phyloP scores from a whole-genome alignment of 2,888 invertebrate species.

The Cephus nigrinus region DNA sequence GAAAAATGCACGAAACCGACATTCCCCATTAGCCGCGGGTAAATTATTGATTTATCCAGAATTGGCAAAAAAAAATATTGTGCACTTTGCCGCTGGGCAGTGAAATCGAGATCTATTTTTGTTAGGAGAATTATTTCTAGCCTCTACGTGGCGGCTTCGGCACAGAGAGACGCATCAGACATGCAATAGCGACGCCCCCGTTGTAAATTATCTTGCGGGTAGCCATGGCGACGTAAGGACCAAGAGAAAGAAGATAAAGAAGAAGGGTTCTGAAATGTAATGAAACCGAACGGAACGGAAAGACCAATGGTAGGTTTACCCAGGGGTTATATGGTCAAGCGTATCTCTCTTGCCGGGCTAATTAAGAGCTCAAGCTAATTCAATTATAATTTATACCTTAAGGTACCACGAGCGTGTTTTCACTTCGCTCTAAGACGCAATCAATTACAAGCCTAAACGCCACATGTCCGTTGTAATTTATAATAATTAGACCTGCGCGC shows the following conservation, averaged over 20 bases:
- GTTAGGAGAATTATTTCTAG: background rate
- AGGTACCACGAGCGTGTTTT: constrained; percentile 21
- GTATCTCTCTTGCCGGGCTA: constrained; percentile 28
- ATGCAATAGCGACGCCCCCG: constrained; percentile 50
- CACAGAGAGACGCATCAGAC: constrained; percentile 35
- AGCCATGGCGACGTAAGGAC: constrained; percentile 18
- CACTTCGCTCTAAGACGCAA: constrained; percentile 43
- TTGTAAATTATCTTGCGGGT: constrained; percentile 50
- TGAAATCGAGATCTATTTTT: background rate
- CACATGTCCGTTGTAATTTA: constrained; percentile 56
- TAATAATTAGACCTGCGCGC: constrained; percentile 39
- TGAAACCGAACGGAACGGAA: constrained; percentile 1
- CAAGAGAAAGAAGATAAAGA: constrained; percentile 29
- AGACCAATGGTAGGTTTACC: background rate
- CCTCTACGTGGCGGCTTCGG: background rate
- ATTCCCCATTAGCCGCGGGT: background rate
- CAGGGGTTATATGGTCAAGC: background rate
- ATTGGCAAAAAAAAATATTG: background rate
- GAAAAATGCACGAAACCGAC: background rate
- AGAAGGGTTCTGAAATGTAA: background rate
- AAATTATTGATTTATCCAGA: background rate
- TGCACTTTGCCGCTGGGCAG: background rate
- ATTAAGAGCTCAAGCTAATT: constrained; percentile 61
- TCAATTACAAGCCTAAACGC: constrained; percentile 59
- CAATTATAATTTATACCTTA: constrained; percentile 62